Base-by-base conservation (phyloP, 2,888 invertebrate genomes). In the Leuctra nigra region DNA sequence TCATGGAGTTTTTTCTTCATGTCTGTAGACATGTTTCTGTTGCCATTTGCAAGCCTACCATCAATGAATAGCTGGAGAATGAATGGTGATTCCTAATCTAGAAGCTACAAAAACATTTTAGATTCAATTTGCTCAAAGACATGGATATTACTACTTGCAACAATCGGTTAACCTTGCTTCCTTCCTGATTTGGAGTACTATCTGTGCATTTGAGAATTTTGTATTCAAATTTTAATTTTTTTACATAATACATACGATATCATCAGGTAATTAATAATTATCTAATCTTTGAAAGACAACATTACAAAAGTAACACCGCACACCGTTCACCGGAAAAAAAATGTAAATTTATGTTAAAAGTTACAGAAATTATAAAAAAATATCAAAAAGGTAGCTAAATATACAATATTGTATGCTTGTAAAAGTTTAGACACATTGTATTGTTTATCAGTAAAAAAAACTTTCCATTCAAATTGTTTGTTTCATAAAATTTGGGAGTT, bases 401-500 rank as follows among this genome's bases (percentile, higher is more conserved):
- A 50, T 50, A 50, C 50, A 50, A 50, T 53, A 56, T 46, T 56
- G 56, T 59, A 59, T 59, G 61, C 61, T 56, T 61, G 58, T 59
- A 61, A 55, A 56, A 54, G 46, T 48, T 57, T 58, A 56, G 58
- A 58, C 53, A 57, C 50, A 48, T 56, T 57, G 55, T 55, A 56
- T 59, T 56, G 48, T 59, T 61, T 57, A 59, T 53, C 57, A 61
- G 56, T 59, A 61, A 61, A 61, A 52, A 29, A 54, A 53, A 52
- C 60, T 60, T 58, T 59, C 57, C 57, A 61, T 57, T 59, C 41
- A 29, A 48, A 56, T 33, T 29, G 41, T 55, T 55, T 36, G 39
- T 59, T 53, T 33, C 33, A 22, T 50, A 50, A 35, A 35, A 35
- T 18, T 50, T 50, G 16, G 50, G 23, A 44, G 23, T 44, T 44